Percentiles rank a stretch among this genome's conserved stretches.
Evolutionary conservation across 2,888 invertebrate species (phyloP).

Genomic region (Amblyteles armatorius): DNA sequence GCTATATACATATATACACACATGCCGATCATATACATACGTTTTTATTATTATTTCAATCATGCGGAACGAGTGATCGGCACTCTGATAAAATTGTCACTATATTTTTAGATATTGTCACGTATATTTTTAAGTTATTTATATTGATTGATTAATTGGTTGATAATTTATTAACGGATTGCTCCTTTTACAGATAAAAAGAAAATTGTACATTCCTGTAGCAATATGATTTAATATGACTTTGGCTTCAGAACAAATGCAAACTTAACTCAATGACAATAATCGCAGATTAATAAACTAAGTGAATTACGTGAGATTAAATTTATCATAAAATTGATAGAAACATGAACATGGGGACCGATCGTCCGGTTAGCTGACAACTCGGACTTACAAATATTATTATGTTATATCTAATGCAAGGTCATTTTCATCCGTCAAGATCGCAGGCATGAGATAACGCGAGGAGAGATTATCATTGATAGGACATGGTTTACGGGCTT

Average conservation of each 20-base stretch:
- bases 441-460: background rate
- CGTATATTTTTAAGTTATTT: background rate
- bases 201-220: too few relatives aligned
- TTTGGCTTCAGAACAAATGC: background rate
- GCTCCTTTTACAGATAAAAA: too few relatives aligned
- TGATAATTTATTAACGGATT: too few relatives aligned
- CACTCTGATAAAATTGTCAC: constrained; percentile 21
- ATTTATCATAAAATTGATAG: too few relatives aligned
- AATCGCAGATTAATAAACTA: background rate
- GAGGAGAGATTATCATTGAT: background rate
- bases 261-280: background rate
- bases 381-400: too few relatives aligned
- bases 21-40: background rate
- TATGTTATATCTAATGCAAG: background rate
- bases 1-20: background rate
- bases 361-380: too few relatives aligned
- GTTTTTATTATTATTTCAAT: constrained; percentile 29
- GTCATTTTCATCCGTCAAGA: background rate
- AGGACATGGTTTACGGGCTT: background rate
- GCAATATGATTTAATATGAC: too few relatives aligned
- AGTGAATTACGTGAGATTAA: too few relatives aligned
- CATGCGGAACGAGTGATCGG: constrained; percentile 22
- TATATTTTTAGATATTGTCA: background rate
- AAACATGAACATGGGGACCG: too few relatives aligned
- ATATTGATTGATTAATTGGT: background rate